Conservation (phyloP, 2,888 invertebrate genomes). For the Bruchidius siliquastri region DNA sequence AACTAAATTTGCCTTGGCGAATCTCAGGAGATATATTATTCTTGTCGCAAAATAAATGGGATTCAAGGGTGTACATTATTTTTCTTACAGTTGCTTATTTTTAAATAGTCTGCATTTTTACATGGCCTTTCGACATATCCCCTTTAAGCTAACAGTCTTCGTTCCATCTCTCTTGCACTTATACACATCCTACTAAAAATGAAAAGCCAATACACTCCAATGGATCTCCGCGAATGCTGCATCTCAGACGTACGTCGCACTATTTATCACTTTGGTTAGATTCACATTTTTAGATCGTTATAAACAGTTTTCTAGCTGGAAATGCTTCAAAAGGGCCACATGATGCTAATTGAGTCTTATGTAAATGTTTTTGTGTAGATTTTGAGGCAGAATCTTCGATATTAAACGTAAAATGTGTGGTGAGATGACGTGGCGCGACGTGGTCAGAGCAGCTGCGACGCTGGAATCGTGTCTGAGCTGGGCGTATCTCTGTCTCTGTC, state of each 20-base stretch:
- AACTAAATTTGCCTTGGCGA: background rate
- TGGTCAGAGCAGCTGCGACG: conserved; percentile 20
- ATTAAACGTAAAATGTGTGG: conserved; percentile 1
- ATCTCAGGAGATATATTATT: background rate
- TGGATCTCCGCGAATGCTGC: conserved; percentile 22
- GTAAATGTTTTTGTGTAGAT: background rate
- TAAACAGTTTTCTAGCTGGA: background rate
- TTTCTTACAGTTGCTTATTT: background rate
- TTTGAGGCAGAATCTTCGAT: background rate
- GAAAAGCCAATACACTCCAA: conserved; percentile 32
- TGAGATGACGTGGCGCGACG: conserved; percentile 23
- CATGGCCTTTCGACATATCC: conserved; percentile 30
- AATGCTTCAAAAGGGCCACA: background rate
- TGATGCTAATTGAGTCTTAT: background rate
- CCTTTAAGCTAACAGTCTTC: conserved; percentile 44
- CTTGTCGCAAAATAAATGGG: background rate
- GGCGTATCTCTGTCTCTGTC: conserved; percentile 29
- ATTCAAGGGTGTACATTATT: background rate
- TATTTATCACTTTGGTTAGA: conserved; percentile 20
- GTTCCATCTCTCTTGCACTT: conserved; percentile 20
- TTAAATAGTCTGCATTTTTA: background rate
- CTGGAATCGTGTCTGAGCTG: conserved; percentile 30
- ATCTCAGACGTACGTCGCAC: conserved; percentile 24
- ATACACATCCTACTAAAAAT: conserved; percentile 30
- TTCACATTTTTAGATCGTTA: background rate